phyloP scores from a whole-genome alignment of 2,888 invertebrate genomes.

The Periphyllus acericola region DNA sequence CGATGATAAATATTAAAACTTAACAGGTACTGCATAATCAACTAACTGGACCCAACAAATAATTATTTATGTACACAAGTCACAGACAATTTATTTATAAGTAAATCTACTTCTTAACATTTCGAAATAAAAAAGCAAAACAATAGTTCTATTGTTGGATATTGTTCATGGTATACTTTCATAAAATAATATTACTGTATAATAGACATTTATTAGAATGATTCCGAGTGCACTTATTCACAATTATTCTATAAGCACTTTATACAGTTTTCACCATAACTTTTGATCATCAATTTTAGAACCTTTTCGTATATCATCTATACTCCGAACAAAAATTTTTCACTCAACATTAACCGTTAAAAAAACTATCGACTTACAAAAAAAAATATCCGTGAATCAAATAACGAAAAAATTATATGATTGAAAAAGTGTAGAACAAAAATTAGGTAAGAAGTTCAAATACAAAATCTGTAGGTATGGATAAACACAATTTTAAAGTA shows the following conservation, averaged over 20 bases:
- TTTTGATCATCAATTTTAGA: not conserved
- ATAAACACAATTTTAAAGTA: no score
- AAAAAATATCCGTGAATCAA: not conserved
- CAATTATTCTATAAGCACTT: not conserved
- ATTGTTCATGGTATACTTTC: no score
- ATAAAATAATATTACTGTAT: no score
- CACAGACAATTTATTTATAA: no score
- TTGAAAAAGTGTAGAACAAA: not conserved
- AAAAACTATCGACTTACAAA: not conserved
- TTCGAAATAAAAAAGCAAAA: no score
- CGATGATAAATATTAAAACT: no score
- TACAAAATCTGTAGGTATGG: not conserved
- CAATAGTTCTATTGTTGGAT: no score
- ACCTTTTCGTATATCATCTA: not conserved
- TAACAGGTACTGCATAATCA: no score
- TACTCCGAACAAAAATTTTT: not conserved
- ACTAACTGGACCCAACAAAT: no score
- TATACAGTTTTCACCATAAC: not conserved
- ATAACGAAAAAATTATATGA: not conserved
- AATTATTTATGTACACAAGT: no score
- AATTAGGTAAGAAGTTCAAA: conserved; percentile 7
- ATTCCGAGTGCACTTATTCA: not conserved
- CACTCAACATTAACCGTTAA: not conserved
- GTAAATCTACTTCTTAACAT: no score
- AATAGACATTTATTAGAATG: no score